Evolutionary conservation across 37 sponge, comb jelly and placozoan species (phyloP), one percentile per base, ranked within the genome.

Genomic region (Theonella swinhoei): DNA sequence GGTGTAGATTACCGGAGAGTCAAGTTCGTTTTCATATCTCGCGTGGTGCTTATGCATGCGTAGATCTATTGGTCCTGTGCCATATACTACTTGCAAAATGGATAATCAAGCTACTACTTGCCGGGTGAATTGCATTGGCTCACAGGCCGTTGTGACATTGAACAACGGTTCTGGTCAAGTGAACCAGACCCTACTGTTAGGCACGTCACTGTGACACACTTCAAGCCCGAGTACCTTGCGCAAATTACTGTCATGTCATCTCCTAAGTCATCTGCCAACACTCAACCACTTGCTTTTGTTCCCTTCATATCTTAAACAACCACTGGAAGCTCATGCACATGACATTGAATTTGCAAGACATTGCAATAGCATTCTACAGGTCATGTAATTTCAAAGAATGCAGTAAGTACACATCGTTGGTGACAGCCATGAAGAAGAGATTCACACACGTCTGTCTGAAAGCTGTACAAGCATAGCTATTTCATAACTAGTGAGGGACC

Each of bases 291-390:
- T n/a, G n/a, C n/a, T n/a, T n/a, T n/a, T n/a, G n/a, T n/a, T n/a
- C n/a, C n/a, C n/a, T n/a, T n/a, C n/a, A n/a, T n/a, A n/a, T n/a
- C 26, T 81, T 76, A 77, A 64, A 43, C 33, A 62, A 62, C n/a
- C 79, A 88, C 17, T 54, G 39, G 0, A 88, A 83, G 74, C 32
- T 82, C 8, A 83, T 76, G 3, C 70, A 88, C 67, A 29, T 88
- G 39, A 72, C 74, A 0, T 79, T 79, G 3, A n/a, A 80, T 24
- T 66, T 88, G 37, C 30, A 36, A 29, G 89, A 84, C 4, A 32
- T 54, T 20, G 83, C 89, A 0, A 65, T 79, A 26, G 32, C 89
- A 34, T 88, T 88, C 33, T 88, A 88, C 43, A 72, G 89, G 0
- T 71, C 89, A 42, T 88, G 89, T 41, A 59, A 82, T 0, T 47